Evolutionary conservation across 2,797 vertebrate genomes (phyloP), one percentile per base, ranked within the genome.

Genomic region (Mustela erminea): DNA sequence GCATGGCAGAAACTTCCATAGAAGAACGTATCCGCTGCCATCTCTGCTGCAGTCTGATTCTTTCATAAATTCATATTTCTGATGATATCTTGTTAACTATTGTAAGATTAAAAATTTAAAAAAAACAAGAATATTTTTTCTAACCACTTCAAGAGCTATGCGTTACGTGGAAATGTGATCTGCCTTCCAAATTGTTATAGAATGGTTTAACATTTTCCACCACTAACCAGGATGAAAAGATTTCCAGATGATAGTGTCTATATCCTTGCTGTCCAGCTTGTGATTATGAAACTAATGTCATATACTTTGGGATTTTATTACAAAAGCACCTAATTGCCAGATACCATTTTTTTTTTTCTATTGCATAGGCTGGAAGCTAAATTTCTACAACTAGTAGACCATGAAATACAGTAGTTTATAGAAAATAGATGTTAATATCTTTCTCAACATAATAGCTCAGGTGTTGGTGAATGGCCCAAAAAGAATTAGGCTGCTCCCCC

Each of bases 41-140:
- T 84, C 75, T 92, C 14, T 92, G 41, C 13, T 41, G 77, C 0
- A 3, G 82, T 80, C 27, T 74, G 75, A 77, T 90, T 92, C 18
- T 72, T 96, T 92, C 66, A 25, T 72, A 23, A 93, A 20, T 58
- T 95, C 27, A 12, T 90, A 66, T 80, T 84, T 95, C 41, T 87
- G 4, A 54, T 66, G 17, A 82, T 46, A 66, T 2, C 25, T 81
- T 93, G 8, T 29, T 92, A 77, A 64, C 12, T 70, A 23, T 0
- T 41, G 52, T 20, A 82, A 27, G 20, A 38, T 58, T 43, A 62
- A 78, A 93, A 41, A 0, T n/a, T n/a, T 1, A 41, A 84, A 23
- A 46, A 43, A 66, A 23, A 7, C 5, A 72, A 18, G 7, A 66
- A 66, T 66, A 87, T 86, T 85, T 86, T 81, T 81, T 52, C 35